Evolutionary conservation across 2,113 vertebrate genomes (phyloP).

Genomic region (Chinchilla lanigera): DNA sequence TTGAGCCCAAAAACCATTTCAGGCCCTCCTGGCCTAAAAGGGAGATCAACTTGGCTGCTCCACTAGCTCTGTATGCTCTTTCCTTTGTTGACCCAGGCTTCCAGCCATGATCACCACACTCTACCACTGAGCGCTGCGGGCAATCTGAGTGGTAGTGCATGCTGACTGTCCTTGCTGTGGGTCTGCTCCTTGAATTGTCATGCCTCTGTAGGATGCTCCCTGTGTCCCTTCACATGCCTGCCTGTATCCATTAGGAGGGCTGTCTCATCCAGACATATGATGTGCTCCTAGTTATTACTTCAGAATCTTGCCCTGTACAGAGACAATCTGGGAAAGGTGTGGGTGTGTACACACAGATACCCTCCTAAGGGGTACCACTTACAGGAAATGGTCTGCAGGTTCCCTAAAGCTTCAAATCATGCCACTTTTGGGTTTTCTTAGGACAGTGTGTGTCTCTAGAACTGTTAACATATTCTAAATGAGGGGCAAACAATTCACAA

Average conservation of each 20-base stretch:
- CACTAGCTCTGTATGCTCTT: fast-evolving
- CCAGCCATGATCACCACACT: no score
- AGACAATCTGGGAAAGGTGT: not conserved
- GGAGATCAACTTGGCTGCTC: not conserved
- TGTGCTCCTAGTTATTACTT: not conserved
- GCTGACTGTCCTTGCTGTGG: not conserved
- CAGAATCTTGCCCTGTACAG: not conserved
- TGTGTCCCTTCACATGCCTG: not conserved
- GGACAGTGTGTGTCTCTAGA: slow-evolving; percentile 20
- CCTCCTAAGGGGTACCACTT: not conserved
- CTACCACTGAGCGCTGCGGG: not conserved
- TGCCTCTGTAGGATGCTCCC: not conserved
- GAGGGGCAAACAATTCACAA: not conserved
- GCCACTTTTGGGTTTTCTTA: slow-evolving; percentile 20
- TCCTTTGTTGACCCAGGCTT: not conserved
- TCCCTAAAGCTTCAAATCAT: slow-evolving; percentile 27
- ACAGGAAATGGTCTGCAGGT: not conserved
- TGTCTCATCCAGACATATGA: not conserved
- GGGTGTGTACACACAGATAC: not conserved
- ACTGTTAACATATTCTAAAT: slow-evolving; percentile 32
- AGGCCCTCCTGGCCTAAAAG: not conserved
- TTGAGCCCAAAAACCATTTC: not conserved
- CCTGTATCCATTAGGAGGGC: not conserved
- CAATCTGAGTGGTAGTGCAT: not conserved
- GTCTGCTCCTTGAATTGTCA: not conserved